Conservation (phyloP, 2,113 vertebrate species). For the Eclectus roratus region DNA sequence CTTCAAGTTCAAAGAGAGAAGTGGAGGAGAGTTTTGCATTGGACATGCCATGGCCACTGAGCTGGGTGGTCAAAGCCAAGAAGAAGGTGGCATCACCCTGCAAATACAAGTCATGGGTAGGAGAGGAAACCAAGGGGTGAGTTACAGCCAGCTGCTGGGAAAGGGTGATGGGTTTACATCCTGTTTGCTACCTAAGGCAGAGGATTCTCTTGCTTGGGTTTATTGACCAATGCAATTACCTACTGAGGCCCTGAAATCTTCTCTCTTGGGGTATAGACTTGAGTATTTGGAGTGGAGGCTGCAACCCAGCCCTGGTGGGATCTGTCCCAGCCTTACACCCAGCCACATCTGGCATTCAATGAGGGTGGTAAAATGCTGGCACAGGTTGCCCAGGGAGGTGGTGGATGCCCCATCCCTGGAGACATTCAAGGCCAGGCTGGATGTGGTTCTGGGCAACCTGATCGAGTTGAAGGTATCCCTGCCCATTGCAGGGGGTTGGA, state of each 20-base stretch:
- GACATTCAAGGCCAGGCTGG: not conserved
- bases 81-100: not conserved
- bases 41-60: accelerated
- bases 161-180: not conserved
- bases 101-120: not conserved
- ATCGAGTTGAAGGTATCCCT: not conserved
- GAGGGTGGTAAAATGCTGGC: not conserved
- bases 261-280: not conserved
- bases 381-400: not conserved
- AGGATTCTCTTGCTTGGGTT: not conserved
- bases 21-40: not conserved
- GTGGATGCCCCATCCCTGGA: not conserved
- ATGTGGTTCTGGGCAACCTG: not conserved
- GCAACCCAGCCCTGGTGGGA: not conserved
- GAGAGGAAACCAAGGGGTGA: not conserved
- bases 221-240: not conserved
- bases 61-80: not conserved
- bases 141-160: not conserved
- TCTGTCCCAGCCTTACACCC: not conserved
- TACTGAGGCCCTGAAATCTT: not conserved
- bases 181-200: not conserved
- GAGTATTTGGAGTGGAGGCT: not conserved
- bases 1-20: not conserved
- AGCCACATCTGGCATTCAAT: not conserved
- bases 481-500: not conserved